Evolutionary conservation across 2,888 invertebrate species (phyloP).

Genomic region (Dusona sp.): DNA sequence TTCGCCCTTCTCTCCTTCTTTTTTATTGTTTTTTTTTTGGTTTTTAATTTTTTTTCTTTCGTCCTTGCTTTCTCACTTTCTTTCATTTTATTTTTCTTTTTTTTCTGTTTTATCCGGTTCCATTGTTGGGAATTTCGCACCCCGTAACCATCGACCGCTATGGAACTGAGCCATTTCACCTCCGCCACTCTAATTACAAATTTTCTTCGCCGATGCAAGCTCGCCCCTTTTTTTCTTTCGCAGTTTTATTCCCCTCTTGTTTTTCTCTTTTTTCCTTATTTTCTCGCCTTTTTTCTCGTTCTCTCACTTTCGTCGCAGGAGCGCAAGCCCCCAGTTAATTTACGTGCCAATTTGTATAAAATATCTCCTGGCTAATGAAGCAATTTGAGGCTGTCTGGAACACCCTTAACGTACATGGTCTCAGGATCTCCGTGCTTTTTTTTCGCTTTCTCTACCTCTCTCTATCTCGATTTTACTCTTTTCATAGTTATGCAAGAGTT

Average conservation of each 20-base stretch:
- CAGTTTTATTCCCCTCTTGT: constrained; percentile 29
- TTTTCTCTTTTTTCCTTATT: constrained; percentile 22
- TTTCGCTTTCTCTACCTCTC: constrained; percentile 8
- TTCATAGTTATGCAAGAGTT: constrained; percentile 24
- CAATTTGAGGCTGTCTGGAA: constrained; percentile 84
- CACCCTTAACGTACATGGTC: constrained; percentile 82
- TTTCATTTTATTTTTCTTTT: constrained; percentile 38
- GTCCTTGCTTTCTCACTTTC: constrained; percentile 17
- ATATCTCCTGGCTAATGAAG: constrained; percentile 84
- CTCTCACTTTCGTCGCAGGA: constrained; percentile 58
- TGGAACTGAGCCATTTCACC: constrained; percentile 60
- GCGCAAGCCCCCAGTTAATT: constrained; percentile 77
- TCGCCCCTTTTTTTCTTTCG: constrained; percentile 38
- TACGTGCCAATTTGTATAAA: constrained; percentile 84
- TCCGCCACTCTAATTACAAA: constrained; percentile 69
- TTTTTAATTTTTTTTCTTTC: constrained; percentile 38
- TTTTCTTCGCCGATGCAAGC: constrained; percentile 67
- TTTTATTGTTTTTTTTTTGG: not conserved
- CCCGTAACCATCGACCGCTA: constrained; percentile 59
- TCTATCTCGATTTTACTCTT: not conserved
- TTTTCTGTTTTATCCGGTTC: constrained; percentile 37
- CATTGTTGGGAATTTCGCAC: constrained; percentile 53
- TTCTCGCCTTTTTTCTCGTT: constrained; percentile 26
- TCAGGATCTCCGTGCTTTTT: constrained; percentile 70
- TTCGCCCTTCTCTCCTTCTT: constrained; percentile 3